Evolutionary conservation across 2,113 vertebrate species (phyloP), one percentile per base, ranked within the genome.

Genomic region (Mesoclemmys tuberculata): DNA sequence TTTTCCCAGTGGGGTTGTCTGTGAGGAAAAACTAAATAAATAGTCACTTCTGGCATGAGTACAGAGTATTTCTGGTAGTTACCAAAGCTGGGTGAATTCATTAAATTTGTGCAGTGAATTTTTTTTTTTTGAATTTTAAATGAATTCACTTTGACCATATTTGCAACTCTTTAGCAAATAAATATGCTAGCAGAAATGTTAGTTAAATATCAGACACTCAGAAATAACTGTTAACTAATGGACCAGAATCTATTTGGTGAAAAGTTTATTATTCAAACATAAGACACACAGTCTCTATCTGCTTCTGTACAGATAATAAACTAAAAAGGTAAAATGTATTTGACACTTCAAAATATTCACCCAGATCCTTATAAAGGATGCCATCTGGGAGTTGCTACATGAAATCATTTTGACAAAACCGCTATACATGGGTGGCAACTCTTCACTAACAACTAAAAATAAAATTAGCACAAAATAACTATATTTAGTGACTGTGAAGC

Each of bases 321-420:
- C 4, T 44, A 46, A 14, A 46, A 82, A 19, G 10, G 35, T 7
- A 80, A 82, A 81, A 41, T 9, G 35, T 4, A 80, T 77, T 90
- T 8, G 35, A 4, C 13, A 18, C 19, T 84, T 94, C 0, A 0
- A 92, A 95, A 93, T 78, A 74, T 54, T 91, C 4, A 81, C 24
- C 2, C 1, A 11, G 26, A 27, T n/a, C 1, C 80, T 35, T 44
- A 0, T 58, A 75, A 79, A 91, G 82, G 79, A 75, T 0, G 1
- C 0, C 0, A 88, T n/a, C 26, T 71, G 31, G 61, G 14, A 64
- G n/a, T 16, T 71, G 18, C 9, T 38, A 38, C 18, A 56, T 71
- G 52, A 18, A 2, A 90, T 0, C 6, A 46, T 61, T 92, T 21
- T 77, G 38, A 71, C 24, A 87, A 90, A 74, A 82, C 16, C 0